Evolutionary conservation across 2,797 vertebrate genomes (phyloP), one percentile per base, ranked within the genome.

Genomic region (Acrocephalus scirpaceus): DNA sequence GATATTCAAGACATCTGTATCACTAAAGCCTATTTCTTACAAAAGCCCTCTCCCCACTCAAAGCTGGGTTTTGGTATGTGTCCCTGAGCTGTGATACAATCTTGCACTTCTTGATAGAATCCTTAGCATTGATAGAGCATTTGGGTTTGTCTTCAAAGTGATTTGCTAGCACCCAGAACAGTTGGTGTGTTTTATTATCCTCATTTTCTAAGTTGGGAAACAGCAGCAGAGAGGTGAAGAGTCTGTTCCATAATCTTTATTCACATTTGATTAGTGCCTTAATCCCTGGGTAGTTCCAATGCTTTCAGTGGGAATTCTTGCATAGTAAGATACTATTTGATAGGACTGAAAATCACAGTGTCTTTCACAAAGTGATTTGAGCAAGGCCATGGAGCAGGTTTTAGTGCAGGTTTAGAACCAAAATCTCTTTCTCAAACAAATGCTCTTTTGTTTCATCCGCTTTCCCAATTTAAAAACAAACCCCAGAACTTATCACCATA

Each of bases 81-180:
- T 75, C 57, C 74, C 80, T 89, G 50, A 89, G 60, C 74, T 64
- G 50, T 65, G 48, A 57, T 71, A 82, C 10, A 36, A 20, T 60
- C 34, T 27, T 69, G 57, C 65, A 82, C 57, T 77, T 61, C 78
- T 86, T 74, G 42, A 51, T 71, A 79, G 30, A 77, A 67, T 40
- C 10, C 34, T 85, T 64, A 85, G 53, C 58, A 60, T 88, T 86
- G 88, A 20, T 42, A 65, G 38, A 76, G 42, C 54, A 38, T 91
- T 90, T 90, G 23, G 22, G 9, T 94, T 89, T 84, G 64, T 79
- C 80, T 91, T 94, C 88, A 32, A 71, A 87, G 10, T 61, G 38
- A 91, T 92, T 89, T 87, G 81, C 67, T 89, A 73, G n/a, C 42
- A 86, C 56, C 60, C 67, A 71, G 64, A 92, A 76, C 42, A 61